Conservation (phyloP, 1,140 invertebrate species). For the Polypedilum pembai region DNA sequence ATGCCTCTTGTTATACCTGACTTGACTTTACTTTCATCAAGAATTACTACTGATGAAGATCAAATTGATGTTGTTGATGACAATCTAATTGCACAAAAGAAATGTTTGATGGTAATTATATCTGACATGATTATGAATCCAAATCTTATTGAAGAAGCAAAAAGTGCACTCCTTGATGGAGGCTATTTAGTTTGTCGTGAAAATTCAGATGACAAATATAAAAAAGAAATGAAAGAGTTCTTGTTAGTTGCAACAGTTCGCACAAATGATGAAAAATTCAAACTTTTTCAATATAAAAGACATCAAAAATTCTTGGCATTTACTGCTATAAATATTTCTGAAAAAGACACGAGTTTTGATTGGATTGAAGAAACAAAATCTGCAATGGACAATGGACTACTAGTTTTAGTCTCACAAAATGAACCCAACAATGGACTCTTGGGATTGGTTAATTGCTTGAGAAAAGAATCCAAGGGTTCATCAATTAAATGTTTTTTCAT, state of each 20-base stretch:
- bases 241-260: conserved; percentile 37
- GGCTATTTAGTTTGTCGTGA: conserved; percentile 49
- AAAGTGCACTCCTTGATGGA: conserved; percentile 39
- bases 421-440: conserved; percentile 59
- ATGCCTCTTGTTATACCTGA: conserved; percentile 49
- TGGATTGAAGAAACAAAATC: conserved; percentile 51
- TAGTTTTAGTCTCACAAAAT: conserved; percentile 50
- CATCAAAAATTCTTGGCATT: conserved; percentile 35
- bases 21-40: conserved; percentile 45
- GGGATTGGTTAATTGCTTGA: conserved; percentile 72
- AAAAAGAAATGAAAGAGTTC: conserved; percentile 32
- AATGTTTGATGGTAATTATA: conserved; percentile 50
- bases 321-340: conserved; percentile 37
- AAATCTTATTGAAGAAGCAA: conserved; percentile 35
- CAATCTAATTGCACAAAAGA: conserved; percentile 49
- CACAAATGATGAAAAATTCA: conserved; percentile 34
- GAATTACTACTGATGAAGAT: conserved; percentile 44
- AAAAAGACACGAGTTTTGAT: conserved; percentile 38
- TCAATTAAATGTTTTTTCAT: conserved; percentile 55
- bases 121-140: conserved; percentile 42
- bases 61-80: conserved; percentile 54
- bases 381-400: conserved; percentile 46
- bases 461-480: conserved; percentile 58
- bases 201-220: conserved; percentile 32
- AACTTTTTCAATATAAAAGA: conserved; percentile 39